Base-by-base conservation (phyloP, 1,140 invertebrate genomes). In the Lordiphosa stackelbergi region DNA sequence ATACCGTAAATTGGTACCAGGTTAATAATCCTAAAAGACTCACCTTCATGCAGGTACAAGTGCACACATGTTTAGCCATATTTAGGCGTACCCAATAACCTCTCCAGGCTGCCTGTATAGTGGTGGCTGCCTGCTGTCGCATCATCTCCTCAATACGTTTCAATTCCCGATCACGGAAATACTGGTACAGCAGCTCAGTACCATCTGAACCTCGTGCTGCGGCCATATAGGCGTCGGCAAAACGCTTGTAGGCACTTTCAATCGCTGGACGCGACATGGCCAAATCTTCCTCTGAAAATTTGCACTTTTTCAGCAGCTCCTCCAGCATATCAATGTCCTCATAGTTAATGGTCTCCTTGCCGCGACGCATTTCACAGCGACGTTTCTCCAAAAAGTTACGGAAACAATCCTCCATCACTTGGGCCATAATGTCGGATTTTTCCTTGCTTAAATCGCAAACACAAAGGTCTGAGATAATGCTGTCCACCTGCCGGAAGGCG, bases 321-420 rank as follows among this genome's bases (percentile, higher is more conserved):
- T 85, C 72, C 12, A 87, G 47, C 52, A 87, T 70, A 22, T 87
- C 85, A 8, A 70, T 40, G 19, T 83, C 75, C 5, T 73, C 65
- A 6, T 87, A 85, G 34, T 66, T 69, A 0, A 85, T 63, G 1
- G 61, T 38, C 51, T 86, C 53, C 40, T 75, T 79, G 19, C 79
- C 74, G 10, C 70, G 58, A 1, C 77, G 65, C 57, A 63, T 77
- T 16, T 87, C 73, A 35, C 85, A 86, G 36, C 85, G 85, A 8
- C 73, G 75, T 11, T 71, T 65, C 38, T 85, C 77, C 0, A 87
- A 52, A 36, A 86, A 87, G 36, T 84, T 73, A 12, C 69, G 66
- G 62, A 87, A 87, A n/a, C 84, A 85, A 5, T 85, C 73, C 60
- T 87, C 85, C 60, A 87, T 70, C 0, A 74, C 64, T 28, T 64